A percentile compares a stretch with the other conserved stretches of the same genome.
phyloP scores from a whole-genome alignment of 2,113 vertebrate species.

The Plectropomus leopardus region DNA sequence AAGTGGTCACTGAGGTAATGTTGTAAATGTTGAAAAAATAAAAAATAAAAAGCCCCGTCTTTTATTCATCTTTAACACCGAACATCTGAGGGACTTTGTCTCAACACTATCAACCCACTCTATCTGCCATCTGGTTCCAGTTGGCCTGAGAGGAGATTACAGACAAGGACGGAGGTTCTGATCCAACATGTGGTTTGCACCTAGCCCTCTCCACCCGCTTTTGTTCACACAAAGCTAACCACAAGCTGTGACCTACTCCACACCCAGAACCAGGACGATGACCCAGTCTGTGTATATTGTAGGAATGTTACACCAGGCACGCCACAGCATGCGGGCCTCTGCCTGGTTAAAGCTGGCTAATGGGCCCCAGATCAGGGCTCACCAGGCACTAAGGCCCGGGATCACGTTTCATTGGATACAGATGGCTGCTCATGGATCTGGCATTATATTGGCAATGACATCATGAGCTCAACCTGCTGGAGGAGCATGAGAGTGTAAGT shows the following conservation, averaged over 20 bases:
- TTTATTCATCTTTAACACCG: constrained; percentile 42
- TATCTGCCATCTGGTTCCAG: constrained; percentile 66
- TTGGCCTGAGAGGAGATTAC: constrained; percentile 44
- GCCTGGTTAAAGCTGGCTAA: constrained; percentile 63
- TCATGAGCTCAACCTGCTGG: constrained; percentile 59
- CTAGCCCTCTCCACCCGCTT: constrained; percentile 29
- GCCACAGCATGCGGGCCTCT: constrained; percentile 42
- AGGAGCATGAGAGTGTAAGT: constrained; percentile 3
- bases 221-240: constrained; percentile 54
- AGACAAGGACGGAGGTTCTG: constrained; percentile 41
- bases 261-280: constrained; percentile 47
- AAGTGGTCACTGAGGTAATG: constrained; percentile 32
- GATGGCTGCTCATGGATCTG: constrained; percentile 62
- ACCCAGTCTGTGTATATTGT: constrained; percentile 17
- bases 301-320: constrained; percentile 20
- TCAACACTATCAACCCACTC: constrained; percentile 38
- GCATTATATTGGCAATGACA: constrained; percentile 65
- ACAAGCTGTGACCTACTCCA: constrained; percentile 51
- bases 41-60: neutral
- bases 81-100: constrained; percentile 57
- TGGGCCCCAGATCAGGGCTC: constrained; percentile 63
- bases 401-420: constrained; percentile 68
- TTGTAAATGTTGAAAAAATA: constrained; percentile 23
- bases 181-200: constrained; percentile 70
- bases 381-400: constrained; percentile 23